Percentiles rank a stretch among this genome's conserved stretches.
Evolutionary conservation across 2,888 invertebrate species (phyloP).

Genomic region (Stenodema calcarata): DNA sequence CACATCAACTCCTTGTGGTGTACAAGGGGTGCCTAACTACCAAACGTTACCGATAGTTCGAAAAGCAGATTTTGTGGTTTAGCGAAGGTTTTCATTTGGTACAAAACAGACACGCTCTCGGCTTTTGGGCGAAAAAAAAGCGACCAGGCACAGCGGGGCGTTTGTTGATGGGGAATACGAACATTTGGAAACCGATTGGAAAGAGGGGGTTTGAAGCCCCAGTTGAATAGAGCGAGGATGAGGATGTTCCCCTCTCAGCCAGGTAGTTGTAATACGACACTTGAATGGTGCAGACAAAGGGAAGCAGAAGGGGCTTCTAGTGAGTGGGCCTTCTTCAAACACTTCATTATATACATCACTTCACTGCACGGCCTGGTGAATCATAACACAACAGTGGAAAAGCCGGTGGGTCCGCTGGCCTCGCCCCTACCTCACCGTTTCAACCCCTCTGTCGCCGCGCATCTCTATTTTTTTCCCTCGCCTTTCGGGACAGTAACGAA

Average conservation of each 20-base stretch:
- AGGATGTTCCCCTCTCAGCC: slow-evolving; percentile 31
- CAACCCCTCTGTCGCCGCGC: slow-evolving; percentile 3
- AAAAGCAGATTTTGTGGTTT: slow-evolving; percentile 20
- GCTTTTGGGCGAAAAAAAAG: background rate
- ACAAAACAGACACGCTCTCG: slow-evolving; percentile 10
- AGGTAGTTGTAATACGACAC: slow-evolving; percentile 49
- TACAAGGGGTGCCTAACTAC: too few relatives aligned
- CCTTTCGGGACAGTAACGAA: background rate
- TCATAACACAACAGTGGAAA: slow-evolving; percentile 29
- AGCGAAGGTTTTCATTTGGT: background rate
- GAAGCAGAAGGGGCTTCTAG: slow-evolving; percentile 17
- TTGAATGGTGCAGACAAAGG: slow-evolving; percentile 42
- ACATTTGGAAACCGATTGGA: slow-evolving; percentile 18
- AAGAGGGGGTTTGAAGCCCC: background rate
- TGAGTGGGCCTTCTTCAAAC: slow-evolving; percentile 46
- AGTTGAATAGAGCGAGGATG: background rate
- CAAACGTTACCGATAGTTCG: too few relatives aligned
- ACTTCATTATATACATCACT: slow-evolving; percentile 49
- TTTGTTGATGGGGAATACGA: background rate
- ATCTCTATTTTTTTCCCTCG: background rate
- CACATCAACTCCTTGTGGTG: too few relatives aligned
- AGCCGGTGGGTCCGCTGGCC: background rate
- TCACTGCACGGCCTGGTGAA: slow-evolving; percentile 36
- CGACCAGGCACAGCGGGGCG: background rate
- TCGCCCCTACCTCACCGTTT: background rate